Evolutionary conservation across 2,113 vertebrate species (phyloP).

Genomic region (Eulacestoma nigropectus): DNA sequence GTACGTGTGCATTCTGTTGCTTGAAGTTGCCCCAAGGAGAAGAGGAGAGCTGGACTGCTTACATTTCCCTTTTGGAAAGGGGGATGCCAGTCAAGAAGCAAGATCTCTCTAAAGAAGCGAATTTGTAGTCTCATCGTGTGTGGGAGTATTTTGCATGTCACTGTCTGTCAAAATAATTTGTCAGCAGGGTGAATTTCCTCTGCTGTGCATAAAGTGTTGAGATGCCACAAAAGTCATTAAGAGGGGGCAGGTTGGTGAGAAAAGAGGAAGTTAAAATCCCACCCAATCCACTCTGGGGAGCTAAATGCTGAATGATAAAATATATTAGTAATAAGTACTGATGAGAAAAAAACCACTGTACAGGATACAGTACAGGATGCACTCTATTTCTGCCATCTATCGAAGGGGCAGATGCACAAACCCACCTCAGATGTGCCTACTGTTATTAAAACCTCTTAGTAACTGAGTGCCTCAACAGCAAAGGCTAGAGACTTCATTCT

Average conservation of each 20-base stretch:
- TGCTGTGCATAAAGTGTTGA: not conserved
- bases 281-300: not conserved
- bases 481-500: not conserved
- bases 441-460: not conserved
- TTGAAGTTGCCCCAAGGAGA: not conserved
- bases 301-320: not conserved
- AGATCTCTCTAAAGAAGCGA: not conserved
- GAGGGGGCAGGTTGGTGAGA: not conserved
- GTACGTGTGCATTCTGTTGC: not conserved
- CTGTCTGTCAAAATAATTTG: conserved; percentile 42
- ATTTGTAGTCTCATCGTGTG: not conserved
- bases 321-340: not conserved
- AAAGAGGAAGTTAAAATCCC: not conserved
- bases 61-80: not conserved
- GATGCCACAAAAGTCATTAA: conserved; percentile 6
- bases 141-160: conserved; percentile 9
- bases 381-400: not conserved
- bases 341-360: not conserved
- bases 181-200: conserved; percentile 19
- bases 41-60: not conserved
- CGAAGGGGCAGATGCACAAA: not conserved
- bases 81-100: not conserved
- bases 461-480: not conserved
- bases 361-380: not conserved
- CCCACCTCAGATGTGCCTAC: not conserved